These are phyloP conservation scores for Adoxophyes honmai DNA, from an alignment of 1,140 invertebrate genomes.

Conservation along the genomic window DNA sequence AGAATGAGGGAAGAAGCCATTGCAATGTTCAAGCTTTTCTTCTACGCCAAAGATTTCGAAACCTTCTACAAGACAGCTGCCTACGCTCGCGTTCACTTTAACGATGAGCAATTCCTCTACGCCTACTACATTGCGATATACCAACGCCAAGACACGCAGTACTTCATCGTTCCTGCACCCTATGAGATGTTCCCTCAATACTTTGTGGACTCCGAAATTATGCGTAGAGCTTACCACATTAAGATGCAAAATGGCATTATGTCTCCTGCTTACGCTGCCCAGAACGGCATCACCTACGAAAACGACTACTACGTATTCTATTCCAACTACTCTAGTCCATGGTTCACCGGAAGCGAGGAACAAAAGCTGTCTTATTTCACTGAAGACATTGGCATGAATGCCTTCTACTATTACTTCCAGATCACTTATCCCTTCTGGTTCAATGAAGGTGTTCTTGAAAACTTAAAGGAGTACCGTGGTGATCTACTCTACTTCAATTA, in stretches of 20 bases:
- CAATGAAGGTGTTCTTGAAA: slow-evolving; percentile 44
- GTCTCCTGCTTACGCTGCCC: slow-evolving; percentile 35
- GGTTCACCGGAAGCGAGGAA: slow-evolving; percentile 75
- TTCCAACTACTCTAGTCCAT: slow-evolving; percentile 76
- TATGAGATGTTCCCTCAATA: slow-evolving; percentile 81
- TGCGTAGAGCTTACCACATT: slow-evolving; percentile 76
- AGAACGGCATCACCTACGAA: slow-evolving; percentile 68
- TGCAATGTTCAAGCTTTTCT: slow-evolving; percentile 57
- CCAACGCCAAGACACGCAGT: slow-evolving; percentile 77
- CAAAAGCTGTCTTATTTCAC: slow-evolving; percentile 84
- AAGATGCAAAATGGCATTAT: slow-evolving; percentile 76
- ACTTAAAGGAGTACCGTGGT: slow-evolving; percentile 74
- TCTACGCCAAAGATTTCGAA: slow-evolving; percentile 3
- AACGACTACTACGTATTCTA: slow-evolving; percentile 62
- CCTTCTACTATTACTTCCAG: slow-evolving; percentile 84
- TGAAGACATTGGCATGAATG: slow-evolving; percentile 83
- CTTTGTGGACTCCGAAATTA: slow-evolving; percentile 78
- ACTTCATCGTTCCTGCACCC: slow-evolving; percentile 79
- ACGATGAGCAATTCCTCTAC: slow-evolving; percentile 80
- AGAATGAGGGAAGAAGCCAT: slow-evolving; percentile 63
- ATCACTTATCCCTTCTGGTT: slow-evolving; percentile 82
- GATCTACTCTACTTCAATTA: slow-evolving; percentile 80
- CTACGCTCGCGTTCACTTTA: slow-evolving; percentile 78
- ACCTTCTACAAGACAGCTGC: slow-evolving; percentile 79
- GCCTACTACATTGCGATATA: slow-evolving; percentile 79